A percentile compares a stretch with the other conserved stretches of the same genome.
phyloP scores from a whole-genome alignment of 2,888 invertebrate species.

The Lasioglossum morio region DNA sequence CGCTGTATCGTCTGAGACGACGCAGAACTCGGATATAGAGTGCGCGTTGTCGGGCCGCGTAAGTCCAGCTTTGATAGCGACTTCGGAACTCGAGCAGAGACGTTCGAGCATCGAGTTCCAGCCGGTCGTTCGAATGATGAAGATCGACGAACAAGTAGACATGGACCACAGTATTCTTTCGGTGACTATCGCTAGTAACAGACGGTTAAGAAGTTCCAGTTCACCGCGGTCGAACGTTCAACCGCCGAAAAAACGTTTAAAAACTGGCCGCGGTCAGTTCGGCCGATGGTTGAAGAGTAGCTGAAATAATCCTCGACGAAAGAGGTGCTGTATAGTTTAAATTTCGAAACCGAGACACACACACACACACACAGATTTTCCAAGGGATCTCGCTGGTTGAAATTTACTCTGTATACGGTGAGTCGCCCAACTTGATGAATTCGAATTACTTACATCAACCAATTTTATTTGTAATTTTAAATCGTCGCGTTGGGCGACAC shows the following conservation, averaged over 20 bases:
- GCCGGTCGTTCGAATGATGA: slow-evolving; percentile 89
- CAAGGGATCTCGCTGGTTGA: slow-evolving; percentile 60
- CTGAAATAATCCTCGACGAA: slow-evolving; percentile 74
- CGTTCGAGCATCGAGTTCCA: slow-evolving; percentile 86
- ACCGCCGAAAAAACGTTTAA: slow-evolving; percentile 78
- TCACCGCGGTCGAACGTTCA: slow-evolving; percentile 78
- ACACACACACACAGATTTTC: neutral
- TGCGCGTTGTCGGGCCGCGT: slow-evolving; percentile 75
- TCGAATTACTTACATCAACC: neutral
- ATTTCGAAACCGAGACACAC: slow-evolving; percentile 58
- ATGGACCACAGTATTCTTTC: slow-evolving; percentile 81
- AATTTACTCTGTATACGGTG: slow-evolving; percentile 64
- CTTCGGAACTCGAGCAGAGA: slow-evolving; percentile 78
- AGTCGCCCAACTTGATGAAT: neutral
- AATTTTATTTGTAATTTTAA: neutral
- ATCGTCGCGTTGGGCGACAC: neutral
- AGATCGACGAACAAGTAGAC: slow-evolving; percentile 86
- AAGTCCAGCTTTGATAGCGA: slow-evolving; percentile 70
- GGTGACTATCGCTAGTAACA: slow-evolving; percentile 82
- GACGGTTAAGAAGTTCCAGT: slow-evolving; percentile 82
- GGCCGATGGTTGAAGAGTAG: slow-evolving; percentile 81
- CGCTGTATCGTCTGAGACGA: slow-evolving; percentile 65
- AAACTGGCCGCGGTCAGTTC: slow-evolving; percentile 76
- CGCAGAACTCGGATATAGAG: slow-evolving; percentile 74
- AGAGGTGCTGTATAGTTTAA: slow-evolving; percentile 46